Evolutionary conservation across 2,113 vertebrate genomes (phyloP).

Genomic region (Cygnus atratus): DNA sequence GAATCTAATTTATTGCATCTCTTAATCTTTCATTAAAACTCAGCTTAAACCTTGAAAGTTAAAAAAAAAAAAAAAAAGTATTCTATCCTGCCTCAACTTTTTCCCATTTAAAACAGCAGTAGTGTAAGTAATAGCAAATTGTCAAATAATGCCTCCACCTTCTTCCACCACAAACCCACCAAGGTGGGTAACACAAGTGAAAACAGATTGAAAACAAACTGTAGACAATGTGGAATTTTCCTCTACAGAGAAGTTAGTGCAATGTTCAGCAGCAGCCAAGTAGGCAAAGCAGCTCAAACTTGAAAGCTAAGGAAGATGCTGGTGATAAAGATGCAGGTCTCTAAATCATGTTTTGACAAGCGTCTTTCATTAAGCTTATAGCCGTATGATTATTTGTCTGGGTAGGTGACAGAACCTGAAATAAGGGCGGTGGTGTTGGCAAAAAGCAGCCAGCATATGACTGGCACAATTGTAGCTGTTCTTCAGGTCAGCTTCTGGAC

Average conservation of each 20-base stretch:
- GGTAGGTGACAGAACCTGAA: not conserved
- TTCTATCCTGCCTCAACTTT: not conserved
- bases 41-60: not conserved
- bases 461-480: not conserved
- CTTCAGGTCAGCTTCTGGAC: not conserved
- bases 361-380: not conserved
- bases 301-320: not conserved
- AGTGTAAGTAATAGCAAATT: not conserved
- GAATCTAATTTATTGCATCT: not conserved
- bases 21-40: not conserved
- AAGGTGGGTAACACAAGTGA: not conserved
- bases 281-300: not conserved
- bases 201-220: slow-evolving; percentile 36
- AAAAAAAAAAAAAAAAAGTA: not conserved
- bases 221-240: not conserved
- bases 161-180: not conserved
- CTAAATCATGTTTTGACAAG: not conserved
- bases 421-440: not conserved
- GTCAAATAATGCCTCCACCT: not conserved
- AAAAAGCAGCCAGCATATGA: not conserved
- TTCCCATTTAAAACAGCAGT: not conserved
- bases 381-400: not conserved
- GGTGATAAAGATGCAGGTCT: not conserved
- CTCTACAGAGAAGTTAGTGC: not conserved
- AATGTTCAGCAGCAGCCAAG: not conserved